Conservation (phyloP, 2,888 invertebrate genomes). For the Chelonus formosanus region DNA sequence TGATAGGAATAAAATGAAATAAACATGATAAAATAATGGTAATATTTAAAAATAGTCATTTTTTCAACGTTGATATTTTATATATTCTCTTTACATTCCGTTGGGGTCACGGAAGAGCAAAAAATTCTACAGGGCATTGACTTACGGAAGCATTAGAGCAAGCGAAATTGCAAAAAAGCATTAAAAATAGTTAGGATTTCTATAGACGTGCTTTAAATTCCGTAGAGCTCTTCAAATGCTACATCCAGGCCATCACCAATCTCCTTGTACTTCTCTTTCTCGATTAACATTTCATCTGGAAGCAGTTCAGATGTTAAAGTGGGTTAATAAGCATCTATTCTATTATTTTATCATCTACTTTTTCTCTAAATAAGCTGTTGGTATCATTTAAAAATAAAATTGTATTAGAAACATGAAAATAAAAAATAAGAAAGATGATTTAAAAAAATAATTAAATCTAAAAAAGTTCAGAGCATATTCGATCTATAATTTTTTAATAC, state of each 20-base stretch:
- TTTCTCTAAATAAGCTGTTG: too few species aligned
- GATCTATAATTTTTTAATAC: too few species aligned
- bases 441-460: too few species aligned
- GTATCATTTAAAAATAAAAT: too few species aligned
- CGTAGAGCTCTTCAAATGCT: constrained; percentile 84
- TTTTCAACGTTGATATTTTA: too few species aligned
- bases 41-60: too few species aligned
- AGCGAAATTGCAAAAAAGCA: not conserved
- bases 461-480: too few species aligned
- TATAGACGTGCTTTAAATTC: constrained; percentile 52
- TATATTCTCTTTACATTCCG: not conserved
- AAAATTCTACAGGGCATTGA: not conserved
- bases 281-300: constrained; percentile 85
- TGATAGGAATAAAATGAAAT: not conserved
- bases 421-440: too few species aligned
- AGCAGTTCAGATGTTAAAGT: constrained; percentile 48
- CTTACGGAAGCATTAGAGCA: constrained; percentile 45
- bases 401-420: too few species aligned
- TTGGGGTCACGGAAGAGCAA: not conserved
- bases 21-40: too few species aligned
- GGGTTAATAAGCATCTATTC: not conserved
- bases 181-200: constrained; percentile 40
- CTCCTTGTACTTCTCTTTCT: constrained; percentile 91
- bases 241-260: constrained; percentile 93
- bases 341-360: not conserved